Evolutionary conservation across 2,113 vertebrate genomes (phyloP).

Genomic region (Anguilla japonica): DNA sequence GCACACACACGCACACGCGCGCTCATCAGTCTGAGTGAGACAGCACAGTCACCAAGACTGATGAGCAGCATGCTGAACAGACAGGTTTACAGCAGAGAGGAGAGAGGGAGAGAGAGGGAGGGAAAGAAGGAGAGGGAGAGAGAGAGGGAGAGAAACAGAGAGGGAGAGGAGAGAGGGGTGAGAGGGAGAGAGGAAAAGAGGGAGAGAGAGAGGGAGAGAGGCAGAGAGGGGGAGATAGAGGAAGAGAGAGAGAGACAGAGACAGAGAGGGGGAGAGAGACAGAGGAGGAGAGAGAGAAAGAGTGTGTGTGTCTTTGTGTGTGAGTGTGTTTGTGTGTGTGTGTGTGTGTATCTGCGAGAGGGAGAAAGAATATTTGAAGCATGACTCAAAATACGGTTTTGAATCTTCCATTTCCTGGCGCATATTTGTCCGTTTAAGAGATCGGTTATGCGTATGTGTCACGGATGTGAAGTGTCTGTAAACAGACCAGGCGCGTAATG

Average conservation of each 20-base stretch:
- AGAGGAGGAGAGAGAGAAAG: too few species aligned
- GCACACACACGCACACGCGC: too few species aligned
- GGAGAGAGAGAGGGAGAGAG: too few species aligned
- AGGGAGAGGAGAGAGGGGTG: too few species aligned
- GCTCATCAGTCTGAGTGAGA: background rate
- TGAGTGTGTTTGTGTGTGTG: background rate
- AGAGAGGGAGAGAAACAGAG: too few species aligned
- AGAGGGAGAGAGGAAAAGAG: too few species aligned
- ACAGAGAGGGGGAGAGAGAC: too few species aligned
- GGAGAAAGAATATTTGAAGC: constrained; percentile 26
- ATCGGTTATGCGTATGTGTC: background rate
- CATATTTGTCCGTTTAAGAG: background rate
- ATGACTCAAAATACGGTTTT: constrained; percentile 20
- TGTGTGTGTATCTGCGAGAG: too few species aligned
- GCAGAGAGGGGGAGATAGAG: too few species aligned
- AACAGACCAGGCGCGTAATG: background rate
- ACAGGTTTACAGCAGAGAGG: background rate
- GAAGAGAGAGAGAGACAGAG: too few species aligned
- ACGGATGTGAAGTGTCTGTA: background rate
- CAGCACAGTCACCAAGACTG: background rate
- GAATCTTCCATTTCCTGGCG: background rate
- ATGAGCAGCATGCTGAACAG: background rate
- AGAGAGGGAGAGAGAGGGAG: too few species aligned
- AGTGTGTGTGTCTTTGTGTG: background rate
- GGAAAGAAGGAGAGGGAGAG: too few species aligned